Percentiles rank a stretch among this genome's conserved stretches.
Conservation (phyloP, 1,140 invertebrate genomes). For the Popillia japonica region DNA sequence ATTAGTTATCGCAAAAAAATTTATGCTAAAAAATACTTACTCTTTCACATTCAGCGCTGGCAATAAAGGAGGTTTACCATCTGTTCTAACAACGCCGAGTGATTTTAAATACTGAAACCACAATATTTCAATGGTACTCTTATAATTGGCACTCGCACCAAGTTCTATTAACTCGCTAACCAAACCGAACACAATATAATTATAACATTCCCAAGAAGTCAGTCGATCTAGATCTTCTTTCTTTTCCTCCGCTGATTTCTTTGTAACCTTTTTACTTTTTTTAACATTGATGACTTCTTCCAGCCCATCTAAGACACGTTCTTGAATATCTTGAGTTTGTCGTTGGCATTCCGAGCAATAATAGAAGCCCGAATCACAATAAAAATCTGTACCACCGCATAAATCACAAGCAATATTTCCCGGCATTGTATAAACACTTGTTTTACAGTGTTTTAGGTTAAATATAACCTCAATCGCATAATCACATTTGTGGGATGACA, state of each 20-base stretch:
- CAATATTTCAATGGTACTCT: conserved; percentile 67
- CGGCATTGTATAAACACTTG: background rate
- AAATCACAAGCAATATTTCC: conserved; percentile 55
- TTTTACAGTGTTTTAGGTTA: background rate
- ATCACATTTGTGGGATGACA: too few relatives aligned
- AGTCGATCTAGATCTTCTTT: conserved; percentile 57
- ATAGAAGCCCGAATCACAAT: conserved; percentile 63
- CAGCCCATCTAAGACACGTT: conserved; percentile 56
- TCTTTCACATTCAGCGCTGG: conserved; percentile 61
- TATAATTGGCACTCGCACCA: conserved; percentile 66
- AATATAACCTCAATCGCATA: background rate
- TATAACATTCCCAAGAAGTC: conserved; percentile 73
- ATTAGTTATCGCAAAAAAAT: too few relatives aligned
- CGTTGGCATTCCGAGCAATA: conserved; percentile 66
- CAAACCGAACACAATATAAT: conserved; percentile 69
- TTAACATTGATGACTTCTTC: conserved; percentile 26
- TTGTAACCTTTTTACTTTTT: background rate
- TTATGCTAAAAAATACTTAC: too few relatives aligned
- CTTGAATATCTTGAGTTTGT: conserved; percentile 62
- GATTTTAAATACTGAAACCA: conserved; percentile 70
- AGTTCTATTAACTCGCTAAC: conserved; percentile 68
- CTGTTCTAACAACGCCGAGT: conserved; percentile 65
- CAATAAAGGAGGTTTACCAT: conserved; percentile 64
- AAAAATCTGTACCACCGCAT: conserved; percentile 63
- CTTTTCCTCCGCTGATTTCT: background rate